phyloP scores from a whole-genome alignment of 2,797 vertebrate genomes.

The Oceanodroma leucorhoa region DNA sequence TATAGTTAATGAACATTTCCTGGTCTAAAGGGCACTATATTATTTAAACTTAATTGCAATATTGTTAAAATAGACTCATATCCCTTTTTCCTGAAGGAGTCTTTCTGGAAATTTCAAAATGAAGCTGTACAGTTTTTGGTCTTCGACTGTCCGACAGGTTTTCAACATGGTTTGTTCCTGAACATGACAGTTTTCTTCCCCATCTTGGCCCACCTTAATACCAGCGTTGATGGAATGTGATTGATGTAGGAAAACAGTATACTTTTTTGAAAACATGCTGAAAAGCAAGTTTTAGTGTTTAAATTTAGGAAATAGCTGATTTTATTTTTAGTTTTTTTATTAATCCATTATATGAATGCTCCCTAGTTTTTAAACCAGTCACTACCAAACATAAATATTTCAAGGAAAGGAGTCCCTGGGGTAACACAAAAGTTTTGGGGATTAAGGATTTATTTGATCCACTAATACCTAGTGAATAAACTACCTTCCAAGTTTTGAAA shows the following conservation, averaged over 20 bases:
- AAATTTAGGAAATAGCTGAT: background rate
- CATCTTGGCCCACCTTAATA: background rate
- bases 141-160: background rate
- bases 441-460: background rate
- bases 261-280: background rate
- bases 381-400: background rate
- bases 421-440: background rate
- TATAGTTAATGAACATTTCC: background rate
- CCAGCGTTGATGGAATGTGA: background rate
- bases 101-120: background rate
- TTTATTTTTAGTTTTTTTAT: background rate
- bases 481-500: background rate
- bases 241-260: background rate
- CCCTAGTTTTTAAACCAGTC: background rate
- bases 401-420: background rate
- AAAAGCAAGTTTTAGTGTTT: background rate
- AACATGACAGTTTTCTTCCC: background rate
- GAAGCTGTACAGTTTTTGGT: background rate
- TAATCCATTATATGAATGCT: background rate
- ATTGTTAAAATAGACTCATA: background rate
- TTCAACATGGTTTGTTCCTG: background rate
- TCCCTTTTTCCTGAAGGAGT: background rate
- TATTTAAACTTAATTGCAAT: background rate
- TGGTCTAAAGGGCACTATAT: background rate
- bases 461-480: background rate